Percentiles rank a stretch among this genome's conserved stretches.
Conservation (phyloP, 2,888 invertebrate genomes). For the Polydrusus pterygomalis region DNA sequence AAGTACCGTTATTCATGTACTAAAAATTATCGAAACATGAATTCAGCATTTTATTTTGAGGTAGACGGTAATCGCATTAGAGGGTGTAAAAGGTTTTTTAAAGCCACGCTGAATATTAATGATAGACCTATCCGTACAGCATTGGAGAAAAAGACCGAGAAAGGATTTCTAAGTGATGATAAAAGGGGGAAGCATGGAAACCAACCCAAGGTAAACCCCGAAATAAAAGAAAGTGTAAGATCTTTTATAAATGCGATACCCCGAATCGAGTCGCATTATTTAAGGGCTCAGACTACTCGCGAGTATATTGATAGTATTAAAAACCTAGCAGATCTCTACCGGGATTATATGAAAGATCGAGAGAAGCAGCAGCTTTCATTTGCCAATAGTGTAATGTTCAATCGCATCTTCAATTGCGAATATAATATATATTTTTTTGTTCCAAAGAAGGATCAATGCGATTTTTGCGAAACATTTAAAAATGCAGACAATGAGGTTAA, state of each 20-base stretch:
- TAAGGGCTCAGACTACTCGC: slow-evolving; percentile 5
- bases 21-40: neutral
- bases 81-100: slow-evolving; percentile 53
- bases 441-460: slow-evolving; percentile 47
- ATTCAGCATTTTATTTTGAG: slow-evolving; percentile 41
- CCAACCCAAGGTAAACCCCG: slow-evolving; percentile 41
- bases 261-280: slow-evolving; percentile 21
- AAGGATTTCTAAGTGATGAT: slow-evolving; percentile 35
- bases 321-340: no score
- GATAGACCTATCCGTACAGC: slow-evolving; percentile 41
- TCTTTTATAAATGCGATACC: slow-evolving; percentile 37
- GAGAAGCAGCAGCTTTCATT: neutral
- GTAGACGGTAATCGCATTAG: slow-evolving; percentile 41
- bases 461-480: slow-evolving; percentile 54
- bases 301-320: neutral
- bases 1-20: slow-evolving; percentile 6
- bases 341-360: neutral
- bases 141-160: slow-evolving; percentile 28
- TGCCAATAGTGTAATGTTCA: slow-evolving; percentile 2
- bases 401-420: slow-evolving; percentile 61
- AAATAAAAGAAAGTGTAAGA: slow-evolving; percentile 44
- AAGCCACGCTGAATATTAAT: slow-evolving; percentile 39
- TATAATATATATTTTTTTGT: slow-evolving; percentile 63
- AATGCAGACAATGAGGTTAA: neutral
- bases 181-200: slow-evolving; percentile 50